Evolutionary conservation across 1,140 invertebrate species (phyloP).

Genomic region (Drosophila pectinifera): DNA sequence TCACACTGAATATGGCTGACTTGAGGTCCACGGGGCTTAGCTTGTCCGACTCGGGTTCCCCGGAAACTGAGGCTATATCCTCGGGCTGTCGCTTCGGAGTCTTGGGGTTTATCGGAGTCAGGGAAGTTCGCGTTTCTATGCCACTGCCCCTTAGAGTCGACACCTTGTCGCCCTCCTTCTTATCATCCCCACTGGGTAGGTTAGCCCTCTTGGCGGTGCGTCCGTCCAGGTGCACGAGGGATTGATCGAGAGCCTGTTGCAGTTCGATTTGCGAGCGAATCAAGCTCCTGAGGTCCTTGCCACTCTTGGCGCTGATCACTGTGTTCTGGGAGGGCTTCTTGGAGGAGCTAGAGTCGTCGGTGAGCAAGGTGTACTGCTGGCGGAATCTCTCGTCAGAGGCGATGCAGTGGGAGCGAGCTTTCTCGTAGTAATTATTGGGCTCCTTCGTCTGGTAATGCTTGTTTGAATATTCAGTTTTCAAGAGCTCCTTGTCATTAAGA

Average conservation of each 20-base stretch:
- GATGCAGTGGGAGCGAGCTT: slow-evolving; percentile 10
- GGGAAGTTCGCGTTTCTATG: too few relatives aligned
- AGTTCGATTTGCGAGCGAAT: slow-evolving; percentile 62
- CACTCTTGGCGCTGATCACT: slow-evolving; percentile 61
- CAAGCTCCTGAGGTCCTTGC: slow-evolving; percentile 45
- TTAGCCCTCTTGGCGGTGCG: too few relatives aligned
- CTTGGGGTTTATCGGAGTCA: background rate
- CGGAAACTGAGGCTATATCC: too few relatives aligned
- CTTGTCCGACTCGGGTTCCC: too few relatives aligned
- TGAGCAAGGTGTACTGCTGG: background rate
- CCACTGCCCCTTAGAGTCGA: too few relatives aligned
- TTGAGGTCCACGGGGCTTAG: background rate
- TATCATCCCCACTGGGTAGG: background rate
- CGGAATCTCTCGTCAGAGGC: slow-evolving; percentile 3
- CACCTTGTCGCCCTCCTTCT: background rate
- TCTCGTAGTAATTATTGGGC: background rate
- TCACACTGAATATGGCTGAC: background rate
- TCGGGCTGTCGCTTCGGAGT: background rate
- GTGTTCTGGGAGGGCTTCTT: slow-evolving; percentile 26
- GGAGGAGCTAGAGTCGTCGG: background rate
- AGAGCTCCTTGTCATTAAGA: background rate
- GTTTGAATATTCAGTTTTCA: background rate
- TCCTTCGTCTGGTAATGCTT: background rate
- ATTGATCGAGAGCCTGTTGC: slow-evolving; percentile 42
- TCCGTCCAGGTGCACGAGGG: background rate